Evolutionary conservation across 2,888 invertebrate genomes (phyloP).

Genomic region (Taenaris catops): DNA sequence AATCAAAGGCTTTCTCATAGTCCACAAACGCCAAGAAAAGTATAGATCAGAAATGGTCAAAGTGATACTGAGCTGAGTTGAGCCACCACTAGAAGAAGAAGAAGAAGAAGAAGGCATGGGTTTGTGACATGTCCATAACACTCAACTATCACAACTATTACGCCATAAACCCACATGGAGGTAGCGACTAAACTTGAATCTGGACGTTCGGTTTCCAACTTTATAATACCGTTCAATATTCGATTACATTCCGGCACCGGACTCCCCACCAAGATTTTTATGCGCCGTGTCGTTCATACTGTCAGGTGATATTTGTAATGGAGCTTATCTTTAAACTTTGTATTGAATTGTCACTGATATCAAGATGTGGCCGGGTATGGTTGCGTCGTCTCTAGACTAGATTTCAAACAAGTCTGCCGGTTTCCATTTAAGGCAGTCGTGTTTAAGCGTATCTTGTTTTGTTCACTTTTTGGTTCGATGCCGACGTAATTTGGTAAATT

Average conservation of each 20-base stretch:
- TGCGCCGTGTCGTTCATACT: constrained; percentile 38
- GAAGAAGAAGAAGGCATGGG: no score
- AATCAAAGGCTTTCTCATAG: no score
- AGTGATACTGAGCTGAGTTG: no score
- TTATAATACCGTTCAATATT: constrained; percentile 29
- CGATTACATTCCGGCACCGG: constrained; percentile 31
- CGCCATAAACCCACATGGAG: constrained; percentile 27
- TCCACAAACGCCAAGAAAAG: no score
- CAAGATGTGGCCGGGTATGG: constrained; percentile 44
- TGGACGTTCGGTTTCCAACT: constrained; percentile 24
- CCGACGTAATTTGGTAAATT: constrained; percentile 5
- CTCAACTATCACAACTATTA: constrained; percentile 28
- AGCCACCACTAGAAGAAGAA: no score
- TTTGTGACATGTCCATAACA: constrained; percentile 21
- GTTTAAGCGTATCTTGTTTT: constrained; percentile 11
- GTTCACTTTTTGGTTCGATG: constrained; percentile 8
- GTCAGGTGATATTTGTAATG: constrained; percentile 54
- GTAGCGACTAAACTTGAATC: constrained; percentile 25
- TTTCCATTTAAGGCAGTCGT: constrained; percentile 24
- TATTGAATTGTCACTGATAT: constrained; percentile 63
- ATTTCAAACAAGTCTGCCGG: constrained; percentile 44
- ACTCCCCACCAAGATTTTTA: constrained; percentile 46
- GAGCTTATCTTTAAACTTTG: constrained; percentile 45
- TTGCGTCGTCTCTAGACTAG: constrained; percentile 33
- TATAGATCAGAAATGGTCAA: no score